These are phyloP conservation scores for Thera obeliscata DNA, from an alignment of 2,888 invertebrate genomes.

Conservation along the genomic window DNA sequence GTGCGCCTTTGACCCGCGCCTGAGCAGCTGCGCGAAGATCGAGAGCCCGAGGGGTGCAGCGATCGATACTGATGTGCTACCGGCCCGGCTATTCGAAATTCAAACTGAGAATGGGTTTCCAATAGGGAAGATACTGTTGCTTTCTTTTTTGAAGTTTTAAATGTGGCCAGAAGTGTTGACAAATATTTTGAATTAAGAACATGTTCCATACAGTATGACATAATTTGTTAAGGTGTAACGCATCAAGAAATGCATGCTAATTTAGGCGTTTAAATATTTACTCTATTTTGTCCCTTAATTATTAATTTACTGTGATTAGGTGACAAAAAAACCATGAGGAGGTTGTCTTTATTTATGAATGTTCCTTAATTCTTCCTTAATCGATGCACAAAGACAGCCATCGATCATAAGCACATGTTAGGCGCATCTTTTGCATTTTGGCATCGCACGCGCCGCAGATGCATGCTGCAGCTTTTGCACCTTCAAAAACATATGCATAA, in stretches of 20 bases:
- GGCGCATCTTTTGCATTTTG: slow-evolving; percentile 63
- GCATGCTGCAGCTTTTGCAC: slow-evolving; percentile 44
- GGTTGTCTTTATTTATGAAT: background rate
- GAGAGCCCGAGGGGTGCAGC: slow-evolving; percentile 65
- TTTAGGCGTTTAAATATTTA: too few species aligned
- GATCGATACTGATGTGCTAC: slow-evolving; percentile 63
- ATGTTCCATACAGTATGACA: background rate
- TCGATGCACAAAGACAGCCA: slow-evolving; percentile 36
- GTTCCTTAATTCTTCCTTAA: slow-evolving; percentile 6
- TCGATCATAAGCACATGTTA: slow-evolving; percentile 68
- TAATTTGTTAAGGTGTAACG: too few species aligned
- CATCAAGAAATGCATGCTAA: too few species aligned
- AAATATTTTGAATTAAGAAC: background rate
- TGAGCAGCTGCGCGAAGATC: slow-evolving; percentile 78
- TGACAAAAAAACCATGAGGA: too few species aligned
- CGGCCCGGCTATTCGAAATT: slow-evolving; percentile 24
- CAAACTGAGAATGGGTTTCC: slow-evolving; percentile 40
- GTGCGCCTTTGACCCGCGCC: slow-evolving; percentile 79
- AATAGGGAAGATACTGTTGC: slow-evolving; percentile 19
- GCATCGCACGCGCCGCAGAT: slow-evolving; percentile 70
- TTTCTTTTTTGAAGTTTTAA: background rate
- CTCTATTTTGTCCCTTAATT: too few species aligned
- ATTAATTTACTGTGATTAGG: too few species aligned
- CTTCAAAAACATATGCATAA: slow-evolving; percentile 4
- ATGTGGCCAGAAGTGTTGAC: background rate